Evolutionary conservation across 2,888 invertebrate species (phyloP).

Genomic region (Lochmaea capreae): DNA sequence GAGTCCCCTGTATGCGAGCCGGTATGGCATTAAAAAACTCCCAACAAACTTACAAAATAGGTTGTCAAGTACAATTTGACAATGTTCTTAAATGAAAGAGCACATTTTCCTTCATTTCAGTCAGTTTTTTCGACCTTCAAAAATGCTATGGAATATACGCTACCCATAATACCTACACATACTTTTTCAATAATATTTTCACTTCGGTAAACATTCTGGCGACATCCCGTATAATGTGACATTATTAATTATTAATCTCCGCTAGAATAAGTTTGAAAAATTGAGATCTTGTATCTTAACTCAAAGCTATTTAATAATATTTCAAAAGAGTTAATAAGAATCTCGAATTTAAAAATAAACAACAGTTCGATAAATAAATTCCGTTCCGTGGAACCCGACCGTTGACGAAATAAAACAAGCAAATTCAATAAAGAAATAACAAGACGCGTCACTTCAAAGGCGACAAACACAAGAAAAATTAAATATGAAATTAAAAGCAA

Average conservation of each 20-base stretch:
- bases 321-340: slow-evolving; percentile 23
- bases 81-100: no score
- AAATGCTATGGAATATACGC: no score
- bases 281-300: background rate
- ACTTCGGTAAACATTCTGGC: background rate
- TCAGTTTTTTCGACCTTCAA: no score
- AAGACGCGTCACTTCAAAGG: slow-evolving; percentile 25
- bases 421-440: slow-evolving; percentile 22
- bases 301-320: slow-evolving; percentile 3
- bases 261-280: background rate
- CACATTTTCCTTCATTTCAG: no score
- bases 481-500: slow-evolving; percentile 33
- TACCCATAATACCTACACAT: no score
- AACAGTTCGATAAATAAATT: slow-evolving; percentile 29
- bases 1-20: no score
- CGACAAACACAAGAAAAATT: slow-evolving; percentile 30
- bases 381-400: background rate
- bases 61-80: no score
- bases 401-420: slow-evolving; percentile 22
- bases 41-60: no score
- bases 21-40: no score
- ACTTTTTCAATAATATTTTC: no score
- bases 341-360: slow-evolving; percentile 22
- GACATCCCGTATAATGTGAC: background rate
- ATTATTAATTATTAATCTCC: background rate